Evolutionary conservation across 2,888 invertebrate genomes (phyloP), one percentile per base, ranked within the genome.

Genomic region (Synergus laeviventris): DNA sequence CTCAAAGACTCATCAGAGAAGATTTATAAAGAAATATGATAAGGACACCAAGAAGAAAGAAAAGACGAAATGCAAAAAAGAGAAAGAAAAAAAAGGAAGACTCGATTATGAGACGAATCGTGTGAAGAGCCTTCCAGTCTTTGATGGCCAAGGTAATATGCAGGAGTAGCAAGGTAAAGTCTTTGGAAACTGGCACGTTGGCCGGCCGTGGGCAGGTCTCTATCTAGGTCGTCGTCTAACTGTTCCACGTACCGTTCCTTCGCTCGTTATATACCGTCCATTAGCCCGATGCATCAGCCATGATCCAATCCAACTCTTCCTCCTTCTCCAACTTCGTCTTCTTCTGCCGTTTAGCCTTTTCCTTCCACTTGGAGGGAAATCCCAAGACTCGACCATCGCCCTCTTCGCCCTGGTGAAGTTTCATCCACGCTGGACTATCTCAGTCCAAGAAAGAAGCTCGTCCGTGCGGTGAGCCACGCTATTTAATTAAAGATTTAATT

Each of bases 181-280:
- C 79, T 78, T 38, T 61, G 80, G 86, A 90, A 90, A 90, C 90
- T 90, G 87, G 90, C 88, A 90, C 90, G 89, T 85, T 87, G 86
- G 86, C 86, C 88, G 87, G 82, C 85, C 84, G 86, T 86, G 87
- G 85, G 86, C 82, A 78, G 84, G 85, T 86, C 84, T 83, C 84
- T 85, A 90, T 91, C 87, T 91, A 87, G 91, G 91, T 91, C 91
- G 85, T 87, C 90, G 90, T 86, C 91, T 91, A 91, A 91, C 91
- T 90, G 91, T 91, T 91, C 87, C 87, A 82, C 90, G 90, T 90
- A 91, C 90, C 90, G 90, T 90, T 91, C 87, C 86, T 78, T 77
- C 77, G 77, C 78, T 64, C 75, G 74, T n/a, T n/a, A n/a, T n/a
- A 62, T 76, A 73, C 74, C 76, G 61, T 62, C 61, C 74, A 61